phyloP scores from a whole-genome alignment of 2,888 invertebrate species.

The Ormyrus pomaceus region DNA sequence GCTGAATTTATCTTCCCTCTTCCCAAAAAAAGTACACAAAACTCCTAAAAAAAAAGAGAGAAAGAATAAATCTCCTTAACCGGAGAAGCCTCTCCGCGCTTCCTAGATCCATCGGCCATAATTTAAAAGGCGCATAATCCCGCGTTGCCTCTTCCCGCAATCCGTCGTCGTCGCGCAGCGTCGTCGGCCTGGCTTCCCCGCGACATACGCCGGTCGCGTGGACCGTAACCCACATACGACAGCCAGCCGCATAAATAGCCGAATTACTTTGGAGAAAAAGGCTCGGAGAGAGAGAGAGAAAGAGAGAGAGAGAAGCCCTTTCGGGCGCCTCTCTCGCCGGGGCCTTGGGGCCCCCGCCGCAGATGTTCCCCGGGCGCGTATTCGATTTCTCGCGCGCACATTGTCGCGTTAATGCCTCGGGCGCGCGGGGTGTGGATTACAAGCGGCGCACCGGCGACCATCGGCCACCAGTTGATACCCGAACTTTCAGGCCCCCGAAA shows the following conservation, averaged over 20 bases:
- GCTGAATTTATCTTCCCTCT: too few species aligned
- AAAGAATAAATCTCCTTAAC: too few species aligned
- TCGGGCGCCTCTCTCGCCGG: not conserved
- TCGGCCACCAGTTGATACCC: constrained; percentile 37
- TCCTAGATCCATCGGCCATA: too few species aligned
- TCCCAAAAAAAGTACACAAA: not conserved
- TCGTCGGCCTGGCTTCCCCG: too few species aligned
- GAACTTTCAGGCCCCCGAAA: not conserved
- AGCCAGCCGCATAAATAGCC: too few species aligned
- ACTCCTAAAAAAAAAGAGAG: not conserved
- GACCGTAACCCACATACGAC: constrained; percentile 60
- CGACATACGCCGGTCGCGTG: constrained; percentile 36
- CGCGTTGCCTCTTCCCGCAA: too few species aligned
- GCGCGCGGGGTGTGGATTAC: constrained; percentile 53
- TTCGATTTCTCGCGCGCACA: constrained; percentile 28
- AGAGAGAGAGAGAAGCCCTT: not conserved
- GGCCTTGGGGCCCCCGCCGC: constrained; percentile 51
- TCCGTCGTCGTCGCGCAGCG: too few species aligned
- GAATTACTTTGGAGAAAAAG: too few species aligned
- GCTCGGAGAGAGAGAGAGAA: too few species aligned
- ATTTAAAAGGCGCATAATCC: too few species aligned
- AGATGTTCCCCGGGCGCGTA: constrained; percentile 34
- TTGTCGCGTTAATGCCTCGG: not conserved
- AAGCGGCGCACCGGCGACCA: not conserved
- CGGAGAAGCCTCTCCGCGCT: too few species aligned